Evolutionary conservation across 2,113 vertebrate genomes (phyloP), one percentile per base, ranked within the genome.

Genomic region (Petrocephalus microphthalmus): DNA sequence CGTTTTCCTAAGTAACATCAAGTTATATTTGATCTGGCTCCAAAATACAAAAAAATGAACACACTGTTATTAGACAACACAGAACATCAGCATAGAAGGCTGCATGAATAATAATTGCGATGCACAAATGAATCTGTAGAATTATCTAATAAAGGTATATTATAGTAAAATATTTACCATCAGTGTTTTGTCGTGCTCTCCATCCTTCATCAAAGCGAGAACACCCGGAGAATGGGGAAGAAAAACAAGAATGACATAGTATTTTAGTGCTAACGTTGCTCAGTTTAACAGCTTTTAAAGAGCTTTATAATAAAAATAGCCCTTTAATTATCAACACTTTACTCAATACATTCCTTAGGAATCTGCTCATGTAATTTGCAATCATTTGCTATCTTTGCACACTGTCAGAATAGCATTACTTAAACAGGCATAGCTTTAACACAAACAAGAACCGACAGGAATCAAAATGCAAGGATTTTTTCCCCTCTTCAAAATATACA

Each of bases 131-230:
- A 64, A 64, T 33, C 86, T 78, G 67, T 15, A 90, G 74, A 89
- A 52, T 87, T 71, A 45, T 51, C 86, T 89, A 89, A 89, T 89
- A 85, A 90, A 94, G 94, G 91, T 94, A 78, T 78, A 78, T 78
- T 42, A 42, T 42, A 78, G 33, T 42, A 89, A 85, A 88, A 54
- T 89, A 74, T 95, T 95, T 95, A 95, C 95, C 95, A 95, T 95
- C 94, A 89, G 94, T 93, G 94, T 95, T 95, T 95, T 96, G 95
- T 89, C 94, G 93, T 88, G 95, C 95, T 94, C 95, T 94, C 95
- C 95, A 95, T 95, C 95, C 95, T 95, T 95, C 95, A 94, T 89
- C 94, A 94, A 91, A 93, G 90, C 93, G 91, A 94, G 92, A 94
- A 93, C 89, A 92, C 93, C 91, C 94, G 83, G 89, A 94, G 91